Conservation (phyloP, 53 echinoderm and acorn worm species). For the Temnopleurus reevesii region DNA sequence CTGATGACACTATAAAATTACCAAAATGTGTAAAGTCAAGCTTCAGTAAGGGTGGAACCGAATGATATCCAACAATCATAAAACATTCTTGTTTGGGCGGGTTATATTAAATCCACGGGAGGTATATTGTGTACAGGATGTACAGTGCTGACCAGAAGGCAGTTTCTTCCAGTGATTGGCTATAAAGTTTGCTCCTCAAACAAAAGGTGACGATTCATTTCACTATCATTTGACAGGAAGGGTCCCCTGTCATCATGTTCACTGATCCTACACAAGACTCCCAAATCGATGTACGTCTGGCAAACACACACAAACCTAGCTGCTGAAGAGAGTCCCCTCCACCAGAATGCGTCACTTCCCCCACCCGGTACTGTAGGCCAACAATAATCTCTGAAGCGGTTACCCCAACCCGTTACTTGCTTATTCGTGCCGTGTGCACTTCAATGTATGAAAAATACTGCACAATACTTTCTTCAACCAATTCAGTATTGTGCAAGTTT, state of each 20-base stretch:
- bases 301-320: background rate
- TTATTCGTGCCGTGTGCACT: background rate
- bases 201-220: background rate
- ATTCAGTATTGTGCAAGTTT: too few relatives aligned
- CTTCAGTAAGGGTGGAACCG: background rate
- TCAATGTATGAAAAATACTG: background rate
- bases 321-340: background rate
- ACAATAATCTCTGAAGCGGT: background rate
- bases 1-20: background rate
- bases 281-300: slow-evolving; percentile 6
- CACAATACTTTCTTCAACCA: too few relatives aligned
- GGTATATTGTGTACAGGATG: background rate
- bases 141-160: background rate
- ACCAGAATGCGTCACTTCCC: slow-evolving; percentile 10
- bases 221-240: background rate
- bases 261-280: slow-evolving; percentile 24
- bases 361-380: background rate
- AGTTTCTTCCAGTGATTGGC: background rate
- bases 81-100: background rate
- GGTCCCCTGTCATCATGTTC: background rate
- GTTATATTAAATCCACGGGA: background rate
- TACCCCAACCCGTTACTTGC: background rate
- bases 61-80: background rate
- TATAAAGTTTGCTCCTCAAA: background rate
- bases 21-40: background rate